Evolutionary conservation across 2,113 vertebrate genomes (phyloP), one percentile per base, ranked within the genome.

Genomic region (Esox niger): DNA sequence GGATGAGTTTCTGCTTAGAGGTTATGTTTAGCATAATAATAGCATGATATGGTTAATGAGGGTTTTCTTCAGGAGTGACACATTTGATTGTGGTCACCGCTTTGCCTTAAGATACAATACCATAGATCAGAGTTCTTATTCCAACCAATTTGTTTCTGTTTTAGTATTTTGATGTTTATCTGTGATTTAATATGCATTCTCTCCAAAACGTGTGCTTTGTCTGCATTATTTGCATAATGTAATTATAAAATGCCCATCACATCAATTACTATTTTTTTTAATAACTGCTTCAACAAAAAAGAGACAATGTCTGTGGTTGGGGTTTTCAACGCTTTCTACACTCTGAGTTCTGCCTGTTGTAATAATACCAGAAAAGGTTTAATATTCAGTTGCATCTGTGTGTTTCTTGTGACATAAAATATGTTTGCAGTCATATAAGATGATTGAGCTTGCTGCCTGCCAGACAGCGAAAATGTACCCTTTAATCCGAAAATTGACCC

Each of bases 401-500:
- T 76, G 71, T 77, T 73, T n/a, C n/a, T n/a, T 67, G 61, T 31
- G 38, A 59, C 30, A 56, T 71, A 47, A 76, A 81, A 77, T 84
- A 73, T 47, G 86, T 87, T 77, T 84, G 55, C 68, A 62, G 73
- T 74, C 76, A 83, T 81, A 82, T 82, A 71, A 81, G 72, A 77
- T 35, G 65, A 87, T 86, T 82, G 76, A 21, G 3, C 75, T 76
- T 58, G 69, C 71, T 20, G 70, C 73, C 75, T 75, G 68, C 75
- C 74, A 85, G 83, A 85, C 80, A 76, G 77, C 72, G 75, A 49
- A 77, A 75, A 77, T n/a, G n/a, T n/a, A n/a, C n/a, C n/a, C n/a
- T n/a, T n/a, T n/a, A n/a, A n/a, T n/a, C n/a, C n/a, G n/a, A n/a
- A n/a, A n/a, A n/a, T n/a, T n/a, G n/a, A n/a, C n/a, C n/a, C n/a